Evolutionary conservation across 2,113 vertebrate genomes (phyloP), one percentile per base, ranked within the genome.

Genomic region (Egretta garzetta): DNA sequence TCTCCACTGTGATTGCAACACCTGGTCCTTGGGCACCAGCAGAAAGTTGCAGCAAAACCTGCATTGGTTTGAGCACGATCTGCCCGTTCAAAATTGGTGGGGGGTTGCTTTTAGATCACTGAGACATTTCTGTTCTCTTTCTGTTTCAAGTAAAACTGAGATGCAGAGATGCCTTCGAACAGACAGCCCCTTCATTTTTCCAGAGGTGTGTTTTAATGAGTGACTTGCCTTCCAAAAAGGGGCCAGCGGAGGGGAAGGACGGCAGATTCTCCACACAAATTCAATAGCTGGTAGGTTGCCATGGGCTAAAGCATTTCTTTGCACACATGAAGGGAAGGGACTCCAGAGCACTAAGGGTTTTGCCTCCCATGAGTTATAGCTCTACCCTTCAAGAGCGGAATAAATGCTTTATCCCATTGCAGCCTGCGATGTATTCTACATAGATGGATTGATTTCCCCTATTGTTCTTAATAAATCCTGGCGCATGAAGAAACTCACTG

Each of bases 381-480:
- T 97, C 90, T 97, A 96, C 94, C 96, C 94, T 97, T 97, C 95
- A 95, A 96, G 96, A 96, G 86, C 93, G 76, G 96, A 97, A 97
- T 97, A 96, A 97, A 96, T 96, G 92, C 96, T 97, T 92, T 97
- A 96, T 96, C 96, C 95, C 95, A 95, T 94, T 91, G 95, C 94
- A 97, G 95, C 91, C 96, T 88, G 94, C 71, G 81, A 96, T 97
- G 96, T 96, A 97, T 97, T 97, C 95, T 97, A 95, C 80, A 93
- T 94, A 96, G 96, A 97, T 96, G 94, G 96, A 97, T 96, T 97
- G 96, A 96, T 97, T 96, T 95, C 94, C 96, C 85, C 96, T 97
- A 96, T 97, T 94, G 96, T 95, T 98, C 95, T 97, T 94, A 97
- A 97, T 96, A 97, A 95, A 96, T 97, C 94, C 93, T 93, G 93